Base-by-base conservation (phyloP, 2,797 vertebrate species). In the Sphenopsis melanotis region DNA sequence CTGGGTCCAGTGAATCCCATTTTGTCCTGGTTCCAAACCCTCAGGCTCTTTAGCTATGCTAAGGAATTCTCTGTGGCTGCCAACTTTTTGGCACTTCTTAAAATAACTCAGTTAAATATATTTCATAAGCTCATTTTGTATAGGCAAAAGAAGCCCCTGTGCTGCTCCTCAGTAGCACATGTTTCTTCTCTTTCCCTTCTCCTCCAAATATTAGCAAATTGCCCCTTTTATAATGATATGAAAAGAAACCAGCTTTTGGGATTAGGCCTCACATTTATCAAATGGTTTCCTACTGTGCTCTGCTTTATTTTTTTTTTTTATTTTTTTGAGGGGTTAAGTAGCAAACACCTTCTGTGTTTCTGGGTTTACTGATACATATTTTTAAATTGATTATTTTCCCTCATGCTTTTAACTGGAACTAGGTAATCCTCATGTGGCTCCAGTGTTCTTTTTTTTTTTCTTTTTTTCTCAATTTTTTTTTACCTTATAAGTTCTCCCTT, bases 91-190 rank as follows among this genome's bases (percentile, higher is more conserved):
- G 53, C 72, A 68, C 84, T 42, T 87, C 87, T 89, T 83, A 85
- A 91, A 94, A 94, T 94, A 95, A 70, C 68, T 70, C 29, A 1
- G 44, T 94, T 92, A 80, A 91, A 89, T 92, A 83, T 85, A 86
- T 21, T 83, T 47, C 41, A 52, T 71, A 69, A 91, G 74, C 60
- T 55, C 30, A 15, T 78, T 83, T 81, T 63, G 14, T 61, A 46
- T 6, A 37, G 47, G 72, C 52, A 74, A 26, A 88, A 69, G n/a
- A 87, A 94, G 47, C 50, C 59, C 39, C 57, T 49, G 16, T 86
- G 57, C 60, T 68, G 21, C 30, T 92, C 63, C 59, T 60, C 55
- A 88, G 81, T 39, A 82, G 29, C 19, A 20, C 42, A 7, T 4
- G 0, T 65, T 83, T 68, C 34, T 86, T 78, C 55, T 70, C 34